phyloP scores from a whole-genome alignment of 2,888 invertebrate genomes.

The Agrotis clavis region DNA sequence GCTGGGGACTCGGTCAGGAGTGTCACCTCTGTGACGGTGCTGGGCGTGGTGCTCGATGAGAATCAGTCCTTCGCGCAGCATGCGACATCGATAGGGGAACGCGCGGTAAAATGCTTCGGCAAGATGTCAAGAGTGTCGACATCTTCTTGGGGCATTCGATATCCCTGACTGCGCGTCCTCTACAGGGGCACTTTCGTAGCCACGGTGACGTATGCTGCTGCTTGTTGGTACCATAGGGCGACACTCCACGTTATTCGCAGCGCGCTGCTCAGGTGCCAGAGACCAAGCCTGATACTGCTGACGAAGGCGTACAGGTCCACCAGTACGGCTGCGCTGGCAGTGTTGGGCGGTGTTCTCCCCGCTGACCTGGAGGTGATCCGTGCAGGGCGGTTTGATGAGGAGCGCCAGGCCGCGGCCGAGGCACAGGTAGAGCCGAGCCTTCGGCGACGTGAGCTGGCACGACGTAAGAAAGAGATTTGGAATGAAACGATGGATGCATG shows the following conservation, averaged over 20 bases:
- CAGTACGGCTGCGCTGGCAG: conserved; percentile 13
- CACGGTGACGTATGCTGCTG: conserved; percentile 31
- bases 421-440: not conserved
- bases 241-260: conserved; percentile 1
- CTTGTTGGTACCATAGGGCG: conserved; percentile 9
- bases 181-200: conserved; percentile 21
- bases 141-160: conserved; percentile 59
- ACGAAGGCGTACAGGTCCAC: conserved; percentile 10
- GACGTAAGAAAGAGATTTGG: not conserved
- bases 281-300: not conserved
- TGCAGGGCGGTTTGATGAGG: not conserved
- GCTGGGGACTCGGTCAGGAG: conserved; percentile 14
- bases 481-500: not conserved
- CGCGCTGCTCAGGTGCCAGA: conserved; percentile 3
- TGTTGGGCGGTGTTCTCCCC: conserved; percentile 13
- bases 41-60: conserved; percentile 56
- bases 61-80: conserved; percentile 34
- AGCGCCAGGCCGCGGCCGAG: not conserved
- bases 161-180: conserved; percentile 8
- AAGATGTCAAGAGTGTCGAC: conserved; percentile 65
- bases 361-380: conserved; percentile 16
- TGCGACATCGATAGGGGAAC: conserved; percentile 46
- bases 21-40: conserved; percentile 15
- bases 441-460: not conserved
- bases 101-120: conserved; percentile 57